Conservation (phyloP, 2,888 invertebrate genomes). For the Vesta saturnalis region DNA sequence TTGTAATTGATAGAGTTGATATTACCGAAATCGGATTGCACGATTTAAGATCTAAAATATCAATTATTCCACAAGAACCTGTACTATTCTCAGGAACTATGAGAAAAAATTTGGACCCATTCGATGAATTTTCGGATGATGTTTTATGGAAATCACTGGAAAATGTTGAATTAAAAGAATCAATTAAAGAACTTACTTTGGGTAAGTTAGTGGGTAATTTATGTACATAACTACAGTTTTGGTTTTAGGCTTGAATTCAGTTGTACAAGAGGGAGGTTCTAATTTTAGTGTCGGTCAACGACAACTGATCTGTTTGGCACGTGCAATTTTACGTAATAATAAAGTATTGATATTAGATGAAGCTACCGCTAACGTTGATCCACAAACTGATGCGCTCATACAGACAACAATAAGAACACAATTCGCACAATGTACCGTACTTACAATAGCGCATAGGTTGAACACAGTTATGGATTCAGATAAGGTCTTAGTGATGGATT, state of each 20-base stretch:
- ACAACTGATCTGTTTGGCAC: conserved; percentile 73
- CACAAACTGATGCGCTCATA: conserved; percentile 78
- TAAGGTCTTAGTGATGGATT: conserved; percentile 79
- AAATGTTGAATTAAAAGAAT: conserved; percentile 81
- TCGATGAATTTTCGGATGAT: conserved; percentile 80
- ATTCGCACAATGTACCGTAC: conserved; percentile 79
- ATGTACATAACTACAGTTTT: neutral
- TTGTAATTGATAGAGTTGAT: conserved; percentile 71
- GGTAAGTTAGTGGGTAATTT: conserved; percentile 56
- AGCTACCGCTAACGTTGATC: conserved; percentile 85
- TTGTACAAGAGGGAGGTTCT: conserved; percentile 51
- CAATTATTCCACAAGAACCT: conserved; percentile 76
- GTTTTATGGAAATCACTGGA: conserved; percentile 86
- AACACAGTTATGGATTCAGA: conserved; percentile 74
- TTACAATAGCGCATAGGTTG: conserved; percentile 82
- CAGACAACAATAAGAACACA: conserved; percentile 78
- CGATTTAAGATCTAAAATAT: conserved; percentile 64
- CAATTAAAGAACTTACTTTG: conserved; percentile 70
- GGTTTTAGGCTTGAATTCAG: conserved; percentile 67
- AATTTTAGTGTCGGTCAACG: conserved; percentile 63
- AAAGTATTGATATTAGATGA: conserved; percentile 65
- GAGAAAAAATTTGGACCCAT: conserved; percentile 86
- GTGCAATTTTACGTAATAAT: conserved; percentile 65
- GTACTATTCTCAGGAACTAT: neutral
- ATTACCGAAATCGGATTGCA: conserved; percentile 65